phyloP scores from a whole-genome alignment of 64 coral and sea anemone genomes.

The Pocillopora verrucosa region DNA sequence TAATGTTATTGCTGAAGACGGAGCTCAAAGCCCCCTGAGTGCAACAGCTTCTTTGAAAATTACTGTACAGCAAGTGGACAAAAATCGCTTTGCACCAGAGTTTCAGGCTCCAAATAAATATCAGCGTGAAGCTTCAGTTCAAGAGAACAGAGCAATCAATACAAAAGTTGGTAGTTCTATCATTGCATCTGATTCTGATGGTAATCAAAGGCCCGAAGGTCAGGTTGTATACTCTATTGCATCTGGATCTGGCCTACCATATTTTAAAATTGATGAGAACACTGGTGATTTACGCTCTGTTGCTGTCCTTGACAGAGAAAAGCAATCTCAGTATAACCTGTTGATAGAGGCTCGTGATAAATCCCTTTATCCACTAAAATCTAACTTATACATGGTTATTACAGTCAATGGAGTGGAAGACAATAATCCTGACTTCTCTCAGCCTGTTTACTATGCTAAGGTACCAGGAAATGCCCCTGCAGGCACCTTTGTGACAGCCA shows the following conservation, averaged over 20 bases:
- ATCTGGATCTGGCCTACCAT: constrained; percentile 72
- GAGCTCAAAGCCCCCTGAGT: constrained; percentile 10
- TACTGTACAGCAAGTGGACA: constrained; percentile 78
- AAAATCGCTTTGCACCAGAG: constrained; percentile 59
- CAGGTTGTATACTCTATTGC: constrained; percentile 64
- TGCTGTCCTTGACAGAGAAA: constrained; percentile 70
- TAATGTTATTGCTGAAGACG: constrained; percentile 46
- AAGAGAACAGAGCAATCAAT: constrained; percentile 4
- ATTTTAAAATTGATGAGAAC: constrained; percentile 68
- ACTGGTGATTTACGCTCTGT: constrained; percentile 42
- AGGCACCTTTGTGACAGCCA: constrained; percentile 49
- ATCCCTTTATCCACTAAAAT: constrained; percentile 67
- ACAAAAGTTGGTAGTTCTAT: constrained; percentile 29
- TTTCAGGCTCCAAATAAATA: constrained; percentile 35
- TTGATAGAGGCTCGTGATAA: constrained; percentile 74
- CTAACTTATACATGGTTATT: constrained; percentile 76
- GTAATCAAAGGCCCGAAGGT: constrained; percentile 49
- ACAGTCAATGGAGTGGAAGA: constrained; percentile 55
- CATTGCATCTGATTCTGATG: constrained; percentile 58
- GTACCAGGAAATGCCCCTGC: constrained; percentile 36
- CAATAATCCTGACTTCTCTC: constrained; percentile 75
- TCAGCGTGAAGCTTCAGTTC: constrained; percentile 30
- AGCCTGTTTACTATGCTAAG: constrained; percentile 64
- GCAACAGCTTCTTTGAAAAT: constrained; percentile 56
- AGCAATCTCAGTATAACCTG: constrained; percentile 56